Conservation (phyloP, 2,888 invertebrate genomes). For the Mesopsocus fuscifrons region DNA sequence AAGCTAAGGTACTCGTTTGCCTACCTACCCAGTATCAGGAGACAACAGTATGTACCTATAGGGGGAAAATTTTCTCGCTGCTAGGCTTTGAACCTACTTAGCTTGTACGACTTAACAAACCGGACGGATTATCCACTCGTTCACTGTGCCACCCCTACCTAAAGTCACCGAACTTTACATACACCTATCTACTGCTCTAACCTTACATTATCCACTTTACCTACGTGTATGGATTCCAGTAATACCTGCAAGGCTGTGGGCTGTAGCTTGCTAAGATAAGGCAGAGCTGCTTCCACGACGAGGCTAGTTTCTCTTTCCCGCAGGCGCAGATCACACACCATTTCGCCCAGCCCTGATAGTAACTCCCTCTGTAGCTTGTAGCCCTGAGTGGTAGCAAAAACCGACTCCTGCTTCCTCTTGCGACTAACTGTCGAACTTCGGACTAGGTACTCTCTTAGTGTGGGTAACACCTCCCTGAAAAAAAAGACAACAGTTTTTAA, state of each 20-base stretch:
- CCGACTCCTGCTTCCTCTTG: constrained; percentile 33
- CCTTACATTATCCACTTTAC: no score
- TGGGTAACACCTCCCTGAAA: constrained; percentile 46
- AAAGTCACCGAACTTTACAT: no score
- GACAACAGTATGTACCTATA: no score
- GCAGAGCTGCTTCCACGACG: constrained; percentile 26
- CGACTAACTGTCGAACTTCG: constrained; percentile 35
- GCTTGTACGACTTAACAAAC: no score
- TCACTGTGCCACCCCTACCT: no score
- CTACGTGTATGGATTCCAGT: no score
- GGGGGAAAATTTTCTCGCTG: no score
- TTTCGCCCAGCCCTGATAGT: constrained; percentile 28
- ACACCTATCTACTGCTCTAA: no score
- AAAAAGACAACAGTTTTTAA: constrained; percentile 7
- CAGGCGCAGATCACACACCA: constrained; percentile 30
- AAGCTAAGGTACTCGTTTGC: no score
- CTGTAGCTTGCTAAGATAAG: constrained; percentile 37
- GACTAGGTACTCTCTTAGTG: constrained; percentile 33
- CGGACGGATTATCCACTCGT: no score
- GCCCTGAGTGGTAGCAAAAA: constrained; percentile 35
- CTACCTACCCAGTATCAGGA: no score
- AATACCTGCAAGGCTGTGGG: constrained; percentile 40
- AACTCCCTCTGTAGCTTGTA: constrained; percentile 35
- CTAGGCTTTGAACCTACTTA: no score
- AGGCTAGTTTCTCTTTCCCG: constrained; percentile 26